These are phyloP conservation scores for Heteractis magnifica DNA, from an alignment of 92 coral and sea anemone genomes.

Conservation along the genomic window DNA sequence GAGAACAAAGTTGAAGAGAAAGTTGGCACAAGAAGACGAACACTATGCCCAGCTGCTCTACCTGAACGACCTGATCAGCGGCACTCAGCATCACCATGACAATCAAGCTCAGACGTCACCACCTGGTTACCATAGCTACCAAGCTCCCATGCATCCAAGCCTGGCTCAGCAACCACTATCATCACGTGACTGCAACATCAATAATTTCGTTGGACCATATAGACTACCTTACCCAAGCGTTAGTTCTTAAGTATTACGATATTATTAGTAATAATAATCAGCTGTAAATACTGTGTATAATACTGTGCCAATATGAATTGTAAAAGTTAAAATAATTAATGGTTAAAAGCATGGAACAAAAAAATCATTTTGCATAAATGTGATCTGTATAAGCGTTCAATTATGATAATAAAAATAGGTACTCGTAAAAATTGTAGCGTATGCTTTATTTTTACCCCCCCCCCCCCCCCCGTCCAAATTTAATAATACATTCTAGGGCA, in stretches of 20 bases:
- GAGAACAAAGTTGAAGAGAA: slow-evolving; percentile 34
- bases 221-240: background rate
- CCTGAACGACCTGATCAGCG: slow-evolving; percentile 17
- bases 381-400: background rate
- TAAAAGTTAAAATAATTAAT: background rate
- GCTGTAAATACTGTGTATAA: background rate
- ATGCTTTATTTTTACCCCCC: background rate
- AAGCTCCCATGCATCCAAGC: background rate
- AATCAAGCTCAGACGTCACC: background rate
- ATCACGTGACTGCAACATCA: background rate
- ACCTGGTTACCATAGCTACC: slow-evolving; percentile 1
- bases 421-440: background rate
- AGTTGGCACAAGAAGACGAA: slow-evolving; percentile 4
- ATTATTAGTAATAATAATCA: background rate
- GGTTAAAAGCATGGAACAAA: too few relatives aligned
- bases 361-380: background rate
- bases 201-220: background rate
- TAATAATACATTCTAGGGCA: too few relatives aligned
- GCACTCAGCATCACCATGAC: slow-evolving; percentile 4
- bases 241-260: background rate
- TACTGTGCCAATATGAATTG: background rate
- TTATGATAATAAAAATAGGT: background rate
- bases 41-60: slow-evolving; percentile 19
- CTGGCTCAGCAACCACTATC: background rate
- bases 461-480: too few relatives aligned